Base-by-base conservation (phyloP, 2,113 vertebrate species). In the Oncorhynchus nerka region DNA sequence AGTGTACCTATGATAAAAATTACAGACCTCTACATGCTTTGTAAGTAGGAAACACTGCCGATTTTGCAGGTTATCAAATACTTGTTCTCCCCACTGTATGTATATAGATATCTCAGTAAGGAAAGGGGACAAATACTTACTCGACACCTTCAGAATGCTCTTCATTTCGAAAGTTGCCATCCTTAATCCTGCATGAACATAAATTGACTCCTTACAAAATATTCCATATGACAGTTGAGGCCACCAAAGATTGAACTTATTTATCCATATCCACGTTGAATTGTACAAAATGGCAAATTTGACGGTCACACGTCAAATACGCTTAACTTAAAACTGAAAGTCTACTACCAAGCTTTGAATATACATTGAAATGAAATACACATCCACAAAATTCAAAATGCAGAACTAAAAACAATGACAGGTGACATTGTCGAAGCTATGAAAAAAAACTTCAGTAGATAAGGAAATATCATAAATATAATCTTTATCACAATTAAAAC, bases 141-240 rank as follows among this genome's bases (percentile, higher is more conserved):
- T 90, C 3, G 61, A 61, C 6, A 66, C 20, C 74, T 92, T 94
- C 71, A 92, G 75, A 78, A 93, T 93, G 19, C 90, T 79, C 73
- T 92, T 92, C 81, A 88, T 85, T 34, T 86, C 83, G 26, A 86
- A 78, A 34, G 57, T 3, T 8, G 66, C 26, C 4, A 48, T 70
- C 26, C 20, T 70, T 16, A 45, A 26, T 67, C 51, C 76, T 87
- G 71, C 62, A 30, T 4, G 22, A 80, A 4, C 12, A 26, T 22
- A 26, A 5, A 7, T 55, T 1, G 11, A 8, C 16, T 45, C 5
- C 24, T 62, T 66, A 0, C 68, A 71, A 0, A 61, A 0, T 1
- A 28, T 28, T 49, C 65, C n/a, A 22, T 22, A 24, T 22, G 20
- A 64, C n/a, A 64, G 16, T 22, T 22, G 8, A n/a, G 22, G 61